Conservation (phyloP, 2,113 vertebrate genomes). For the Oryzias curvinotus region DNA sequence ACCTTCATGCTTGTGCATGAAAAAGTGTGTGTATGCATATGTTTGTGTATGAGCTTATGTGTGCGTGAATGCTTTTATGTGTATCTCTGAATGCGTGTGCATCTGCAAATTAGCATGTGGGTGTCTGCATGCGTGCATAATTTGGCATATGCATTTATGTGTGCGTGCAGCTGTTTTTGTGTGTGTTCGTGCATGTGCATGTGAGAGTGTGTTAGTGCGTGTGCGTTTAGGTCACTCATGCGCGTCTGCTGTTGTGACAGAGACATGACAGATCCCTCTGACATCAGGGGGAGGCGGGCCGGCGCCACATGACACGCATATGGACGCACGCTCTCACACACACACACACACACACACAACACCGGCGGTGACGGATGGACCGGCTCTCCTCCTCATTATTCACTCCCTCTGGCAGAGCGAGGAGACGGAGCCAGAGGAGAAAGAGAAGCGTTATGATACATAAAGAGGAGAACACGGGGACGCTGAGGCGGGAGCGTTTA, state of each 20-base stretch:
- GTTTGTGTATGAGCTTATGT: too few relatives aligned
- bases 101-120: too few relatives aligned
- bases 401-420: slow-evolving; percentile 32
- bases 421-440: background rate
- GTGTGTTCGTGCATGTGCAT: background rate
- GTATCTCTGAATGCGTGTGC: too few relatives aligned
- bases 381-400: slow-evolving; percentile 43
- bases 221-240: slow-evolving; percentile 30
- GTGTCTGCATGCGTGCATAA: background rate
- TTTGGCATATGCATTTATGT: too few relatives aligned
- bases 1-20: too few relatives aligned
- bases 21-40: too few relatives aligned
- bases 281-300: slow-evolving; percentile 59
- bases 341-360: slow-evolving; percentile 22
- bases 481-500: background rate
- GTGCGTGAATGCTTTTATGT: too few relatives aligned
- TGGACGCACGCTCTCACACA: slow-evolving; percentile 13
- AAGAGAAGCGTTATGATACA: background rate
- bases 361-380: slow-evolving; percentile 56
- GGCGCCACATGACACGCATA: slow-evolving; percentile 42
- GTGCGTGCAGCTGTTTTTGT: too few relatives aligned
- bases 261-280: slow-evolving; percentile 65
- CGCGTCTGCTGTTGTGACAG: slow-evolving; percentile 65
- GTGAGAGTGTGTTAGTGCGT: slow-evolving; percentile 17
- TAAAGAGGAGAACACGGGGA: background rate